phyloP scores from a whole-genome alignment of 2,888 invertebrate species.

The Drosophila prostipennis region DNA sequence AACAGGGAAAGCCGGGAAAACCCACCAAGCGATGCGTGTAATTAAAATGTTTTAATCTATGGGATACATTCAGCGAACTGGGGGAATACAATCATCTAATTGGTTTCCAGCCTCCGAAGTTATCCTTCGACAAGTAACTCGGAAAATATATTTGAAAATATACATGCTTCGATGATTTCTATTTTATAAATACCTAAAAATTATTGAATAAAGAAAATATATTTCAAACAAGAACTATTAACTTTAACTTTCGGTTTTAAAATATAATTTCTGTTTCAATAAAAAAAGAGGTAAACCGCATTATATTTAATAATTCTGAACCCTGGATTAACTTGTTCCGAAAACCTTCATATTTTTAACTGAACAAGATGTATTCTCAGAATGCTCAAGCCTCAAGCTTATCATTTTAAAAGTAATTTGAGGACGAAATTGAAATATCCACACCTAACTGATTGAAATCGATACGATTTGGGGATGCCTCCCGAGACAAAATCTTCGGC shows the following conservation, averaged over 20 bases:
- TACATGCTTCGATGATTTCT: no score
- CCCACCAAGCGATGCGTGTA: constrained; percentile 68
- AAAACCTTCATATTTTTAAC: background rate
- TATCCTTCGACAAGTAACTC: background rate
- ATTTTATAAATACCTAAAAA: background rate
- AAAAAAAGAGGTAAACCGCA: no score
- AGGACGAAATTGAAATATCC: constrained; percentile 37
- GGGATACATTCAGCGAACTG: constrained; percentile 26
- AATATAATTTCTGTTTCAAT: no score
- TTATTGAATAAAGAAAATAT: no score
- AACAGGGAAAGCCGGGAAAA: constrained; percentile 22
- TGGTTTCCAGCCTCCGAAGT: constrained; percentile 6
- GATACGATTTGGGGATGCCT: constrained; percentile 18
- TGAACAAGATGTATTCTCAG: background rate
- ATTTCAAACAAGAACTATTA: no score
- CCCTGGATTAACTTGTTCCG: no score
- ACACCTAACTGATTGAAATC: constrained; percentile 45
- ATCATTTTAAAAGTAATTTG: constrained; percentile 9
- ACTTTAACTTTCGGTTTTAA: no score
- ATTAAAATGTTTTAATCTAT: constrained; percentile 73
- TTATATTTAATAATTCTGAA: no score
- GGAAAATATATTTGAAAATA: background rate
- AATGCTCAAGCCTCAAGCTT: background rate
- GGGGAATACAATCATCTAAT: constrained; percentile 36
- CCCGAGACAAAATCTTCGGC: constrained; percentile 9